phyloP scores from a whole-genome alignment of 1,140 invertebrate genomes.

The Tetramorium alpestre region DNA sequence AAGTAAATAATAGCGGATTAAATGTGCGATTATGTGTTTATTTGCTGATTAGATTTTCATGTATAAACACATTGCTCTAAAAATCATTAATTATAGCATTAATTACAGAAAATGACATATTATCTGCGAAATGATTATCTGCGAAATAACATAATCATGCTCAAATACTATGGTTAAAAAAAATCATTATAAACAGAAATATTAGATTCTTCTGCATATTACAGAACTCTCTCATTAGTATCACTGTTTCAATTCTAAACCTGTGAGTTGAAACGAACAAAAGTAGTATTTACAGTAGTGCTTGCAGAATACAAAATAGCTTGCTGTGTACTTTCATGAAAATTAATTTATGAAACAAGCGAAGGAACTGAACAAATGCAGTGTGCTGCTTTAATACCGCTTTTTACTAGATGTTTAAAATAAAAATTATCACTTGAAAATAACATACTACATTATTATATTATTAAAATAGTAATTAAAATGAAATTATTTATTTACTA shows the following conservation, averaged over 20 bases:
- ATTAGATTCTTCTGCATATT: background rate
- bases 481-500: background rate
- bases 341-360: background rate
- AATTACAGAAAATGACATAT: conserved; percentile 10
- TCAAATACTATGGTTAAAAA: background rate
- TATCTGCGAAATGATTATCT: background rate
- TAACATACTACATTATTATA: background rate
- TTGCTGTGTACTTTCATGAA: background rate
- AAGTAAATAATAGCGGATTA: background rate
- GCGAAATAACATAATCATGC: background rate
- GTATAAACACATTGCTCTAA: background rate
- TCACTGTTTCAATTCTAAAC: background rate
- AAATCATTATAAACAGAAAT: background rate
- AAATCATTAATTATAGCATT: background rate
- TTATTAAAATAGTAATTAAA: background rate
- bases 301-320: conserved; percentile 6
- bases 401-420: background rate
- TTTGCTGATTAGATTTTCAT: background rate
- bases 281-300: background rate
- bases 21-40: background rate
- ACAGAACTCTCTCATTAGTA: background rate
- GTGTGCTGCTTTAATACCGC: background rate
- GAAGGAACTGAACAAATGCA: background rate
- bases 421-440: background rate
- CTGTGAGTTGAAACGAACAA: background rate